Evolutionary conservation across 2,113 vertebrate species (phyloP).

Genomic region (Microtus oregoni): DNA sequence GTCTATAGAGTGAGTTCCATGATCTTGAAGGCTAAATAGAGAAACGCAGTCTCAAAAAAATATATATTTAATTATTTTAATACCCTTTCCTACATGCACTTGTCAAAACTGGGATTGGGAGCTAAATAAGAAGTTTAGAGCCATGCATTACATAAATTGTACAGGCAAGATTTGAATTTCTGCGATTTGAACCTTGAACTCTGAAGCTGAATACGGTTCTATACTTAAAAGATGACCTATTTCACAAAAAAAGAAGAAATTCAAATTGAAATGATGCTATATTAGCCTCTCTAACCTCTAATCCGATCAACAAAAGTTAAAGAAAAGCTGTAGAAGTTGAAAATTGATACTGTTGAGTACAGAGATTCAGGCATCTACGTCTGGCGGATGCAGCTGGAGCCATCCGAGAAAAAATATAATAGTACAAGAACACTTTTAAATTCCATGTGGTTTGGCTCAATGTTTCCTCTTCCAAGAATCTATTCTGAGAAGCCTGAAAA

Average conservation of each 20-base stretch:
- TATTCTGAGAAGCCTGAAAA: constrained; percentile 52
- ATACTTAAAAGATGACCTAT: neutral
- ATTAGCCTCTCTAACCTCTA: neutral
- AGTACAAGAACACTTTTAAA: constrained; percentile 37
- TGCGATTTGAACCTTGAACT: neutral
- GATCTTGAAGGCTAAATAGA: no score
- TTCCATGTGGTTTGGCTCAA: constrained; percentile 3
- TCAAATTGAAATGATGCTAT: neutral
- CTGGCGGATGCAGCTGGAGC: neutral
- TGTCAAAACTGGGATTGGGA: neutral
- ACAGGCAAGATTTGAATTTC: neutral
- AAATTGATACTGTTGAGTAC: neutral
- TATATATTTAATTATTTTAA: neutral
- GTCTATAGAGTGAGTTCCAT: no score
- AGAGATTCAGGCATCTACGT: neutral
- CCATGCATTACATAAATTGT: neutral
- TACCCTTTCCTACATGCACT: neutral
- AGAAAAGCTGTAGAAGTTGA: neutral
- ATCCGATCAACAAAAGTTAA: neutral
- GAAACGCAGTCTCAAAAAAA: no score
- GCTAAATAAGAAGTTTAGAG: neutral
- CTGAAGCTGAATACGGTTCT: neutral
- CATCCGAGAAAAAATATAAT: constrained; percentile 40
- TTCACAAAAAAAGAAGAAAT: constrained; percentile 24
- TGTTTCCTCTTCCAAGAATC: constrained; percentile 49